These are phyloP conservation scores for Agriopis marginaria DNA, from an alignment of 2,888 invertebrate genomes.

Conservation along the genomic window DNA sequence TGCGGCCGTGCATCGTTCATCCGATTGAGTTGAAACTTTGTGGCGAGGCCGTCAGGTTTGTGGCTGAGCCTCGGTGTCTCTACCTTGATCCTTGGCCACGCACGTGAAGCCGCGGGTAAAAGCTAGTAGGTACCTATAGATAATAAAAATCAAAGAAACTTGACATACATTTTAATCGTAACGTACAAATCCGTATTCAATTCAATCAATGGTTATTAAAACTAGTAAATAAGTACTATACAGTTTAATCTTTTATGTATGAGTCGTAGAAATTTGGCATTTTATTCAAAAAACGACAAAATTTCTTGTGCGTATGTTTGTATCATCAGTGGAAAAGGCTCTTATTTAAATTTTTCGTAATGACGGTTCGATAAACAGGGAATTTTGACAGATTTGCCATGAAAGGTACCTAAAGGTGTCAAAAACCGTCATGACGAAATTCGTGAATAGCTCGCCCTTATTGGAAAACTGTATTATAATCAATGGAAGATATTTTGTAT, in stretches of 20 bases:
- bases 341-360: no score
- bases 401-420: no score
- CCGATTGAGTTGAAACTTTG: no score
- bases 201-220: slow-evolving; percentile 43
- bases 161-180: slow-evolving; percentile 49
- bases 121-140: no score
- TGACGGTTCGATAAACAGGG: no score
- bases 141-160: slow-evolving; percentile 42
- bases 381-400: no score
- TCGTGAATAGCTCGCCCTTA: background rate
- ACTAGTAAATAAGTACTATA: slow-evolving; percentile 35
- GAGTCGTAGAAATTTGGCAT: slow-evolving; percentile 70
- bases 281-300: slow-evolving; percentile 78
- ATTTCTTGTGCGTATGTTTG: slow-evolving; percentile 52
- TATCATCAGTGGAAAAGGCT: slow-evolving; percentile 25
- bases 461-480: slow-evolving; percentile 3
- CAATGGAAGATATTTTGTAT: slow-evolving; percentile 12
- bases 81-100: background rate
- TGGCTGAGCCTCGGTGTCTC: no score
- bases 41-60: no score
- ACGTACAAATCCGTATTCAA: slow-evolving; percentile 52
- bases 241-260: slow-evolving; percentile 30
- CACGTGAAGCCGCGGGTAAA: background rate
- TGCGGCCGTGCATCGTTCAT: no score
- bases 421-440: no score